Conservation (phyloP, 1,140 invertebrate species). For the Mylabris phalerata region DNA sequence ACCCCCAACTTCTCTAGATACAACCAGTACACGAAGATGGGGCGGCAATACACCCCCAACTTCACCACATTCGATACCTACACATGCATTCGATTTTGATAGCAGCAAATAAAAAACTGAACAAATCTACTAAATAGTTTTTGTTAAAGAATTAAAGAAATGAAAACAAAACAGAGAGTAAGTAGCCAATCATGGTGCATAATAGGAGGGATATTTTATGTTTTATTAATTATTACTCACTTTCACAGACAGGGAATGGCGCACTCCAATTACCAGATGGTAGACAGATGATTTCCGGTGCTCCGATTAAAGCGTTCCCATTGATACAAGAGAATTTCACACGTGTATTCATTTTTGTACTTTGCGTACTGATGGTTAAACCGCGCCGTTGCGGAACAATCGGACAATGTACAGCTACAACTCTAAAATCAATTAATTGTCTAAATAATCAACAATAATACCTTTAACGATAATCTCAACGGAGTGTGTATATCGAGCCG, state of each 20-base stretch:
- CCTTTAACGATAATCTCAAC: constrained; percentile 73
- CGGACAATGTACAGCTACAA: constrained; percentile 66
- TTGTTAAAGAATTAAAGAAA: too few relatives aligned
- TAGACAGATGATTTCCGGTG: constrained; percentile 62
- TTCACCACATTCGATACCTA: constrained; percentile 69
- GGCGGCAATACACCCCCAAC: constrained; percentile 47
- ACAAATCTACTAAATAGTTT: too few relatives aligned
- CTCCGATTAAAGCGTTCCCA: constrained; percentile 73
- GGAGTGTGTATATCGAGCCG: constrained; percentile 68
- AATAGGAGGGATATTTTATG: too few relatives aligned
- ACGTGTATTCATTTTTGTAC: constrained; percentile 65
- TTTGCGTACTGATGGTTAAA: constrained; percentile 60
- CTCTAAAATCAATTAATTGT: too few relatives aligned
- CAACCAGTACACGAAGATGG: constrained; percentile 58
- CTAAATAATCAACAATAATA: constrained; percentile 28
- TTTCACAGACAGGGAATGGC: constrained; percentile 72
- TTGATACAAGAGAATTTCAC: constrained; percentile 72
- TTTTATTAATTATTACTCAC: constrained; percentile 43
- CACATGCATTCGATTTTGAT: constrained; percentile 1
- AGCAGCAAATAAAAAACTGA: background rate
- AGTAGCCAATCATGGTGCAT: too few relatives aligned
- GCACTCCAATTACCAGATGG: constrained; percentile 80
- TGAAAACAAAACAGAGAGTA: too few relatives aligned
- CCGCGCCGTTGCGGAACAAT: constrained; percentile 59
- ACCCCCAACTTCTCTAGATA: constrained; percentile 69